Base-by-base conservation (phyloP, 2,113 vertebrate species). In the Melanerpes aurifrons region DNA sequence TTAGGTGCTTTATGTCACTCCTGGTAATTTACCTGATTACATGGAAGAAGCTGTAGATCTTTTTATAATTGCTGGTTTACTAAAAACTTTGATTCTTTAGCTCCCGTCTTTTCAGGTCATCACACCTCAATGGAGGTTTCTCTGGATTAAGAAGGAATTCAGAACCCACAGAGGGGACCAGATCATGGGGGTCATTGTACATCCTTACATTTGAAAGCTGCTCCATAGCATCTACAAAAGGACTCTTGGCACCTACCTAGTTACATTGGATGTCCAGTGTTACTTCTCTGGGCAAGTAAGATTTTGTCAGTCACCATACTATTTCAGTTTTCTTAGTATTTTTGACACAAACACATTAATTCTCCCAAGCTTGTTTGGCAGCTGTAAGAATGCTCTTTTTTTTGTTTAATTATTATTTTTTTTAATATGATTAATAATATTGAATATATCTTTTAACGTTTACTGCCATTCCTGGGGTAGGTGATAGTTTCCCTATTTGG, bases 11-110 rank as follows among this genome's bases (percentile, higher is more conserved):
- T 91, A 79, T 4, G 8, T 80, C 45, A 58, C 63, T 92, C 58
- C 66, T 91, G 56, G n/a, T 78, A 88, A 92, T 93, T 89, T 96
- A 88, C 93, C 87, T 68, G 89, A 90, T 93, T 92, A 70, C 69
- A 58, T 50, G 91, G 75, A 96, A 93, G 64, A 59, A 89, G 74
- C 80, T 64, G 83, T 89, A 90, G 91, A 77, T 94, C 45, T 88
- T 94, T 86, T 94, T 88, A 80, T 92, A 96, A 93, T 93, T 93
- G 94, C 74, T 85, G 73, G 82, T 96, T 92, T 93, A 93, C 69
- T 93, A 96, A 92, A 95, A 95, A 92, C 73, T 86, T 95, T 82
- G 94, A 84, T 95, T 90, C 69, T 85, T 90, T 63, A 86, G 67
- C 50, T 95, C 40, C 21, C 6, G 17, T 71, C 79, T 91, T 92